Conservation (phyloP, 2,888 invertebrate genomes). For the Idaea dimidiata region DNA sequence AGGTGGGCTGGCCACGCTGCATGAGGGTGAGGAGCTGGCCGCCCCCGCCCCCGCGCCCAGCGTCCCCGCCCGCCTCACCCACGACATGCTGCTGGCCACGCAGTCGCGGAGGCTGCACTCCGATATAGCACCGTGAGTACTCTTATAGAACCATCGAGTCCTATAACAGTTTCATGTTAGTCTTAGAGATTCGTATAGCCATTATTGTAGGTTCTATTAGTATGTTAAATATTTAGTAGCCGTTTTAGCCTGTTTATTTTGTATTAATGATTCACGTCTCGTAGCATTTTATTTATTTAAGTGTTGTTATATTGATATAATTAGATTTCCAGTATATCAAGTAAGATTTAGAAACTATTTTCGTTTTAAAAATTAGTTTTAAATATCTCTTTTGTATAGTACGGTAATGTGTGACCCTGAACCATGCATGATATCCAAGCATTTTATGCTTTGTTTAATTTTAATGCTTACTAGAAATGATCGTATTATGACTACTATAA, state of each 20-base stretch:
- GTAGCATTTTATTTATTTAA: background rate
- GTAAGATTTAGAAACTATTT: background rate
- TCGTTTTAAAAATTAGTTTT: background rate
- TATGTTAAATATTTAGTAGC: background rate
- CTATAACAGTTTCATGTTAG: background rate
- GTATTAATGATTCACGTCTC: background rate
- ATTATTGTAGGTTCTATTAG: background rate
- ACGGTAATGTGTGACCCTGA: constrained; percentile 46
- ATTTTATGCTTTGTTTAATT: constrained; percentile 34
- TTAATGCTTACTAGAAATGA: constrained; percentile 26
- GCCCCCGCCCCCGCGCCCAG: constrained; percentile 72
- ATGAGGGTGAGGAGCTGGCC: constrained; percentile 90
- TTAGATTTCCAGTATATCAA: background rate
- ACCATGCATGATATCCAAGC: constrained; percentile 56
- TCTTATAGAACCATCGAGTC: background rate
- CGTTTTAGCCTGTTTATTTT: background rate
- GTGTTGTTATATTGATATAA: background rate
- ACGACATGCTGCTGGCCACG: constrained; percentile 89
- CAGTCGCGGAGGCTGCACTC: constrained; percentile 85
- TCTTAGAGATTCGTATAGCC: background rate
- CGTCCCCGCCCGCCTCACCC: constrained; percentile 82
- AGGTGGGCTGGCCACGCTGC: constrained; percentile 88
- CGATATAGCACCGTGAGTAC: constrained; percentile 79
- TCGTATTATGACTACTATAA: constrained; percentile 8
- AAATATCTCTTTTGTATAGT: background rate